A percentile compares a stretch with the other conserved stretches of the same genome.
phyloP scores from a whole-genome alignment of 2,113 vertebrate genomes.

The Datnioides undecimradiatus region DNA sequence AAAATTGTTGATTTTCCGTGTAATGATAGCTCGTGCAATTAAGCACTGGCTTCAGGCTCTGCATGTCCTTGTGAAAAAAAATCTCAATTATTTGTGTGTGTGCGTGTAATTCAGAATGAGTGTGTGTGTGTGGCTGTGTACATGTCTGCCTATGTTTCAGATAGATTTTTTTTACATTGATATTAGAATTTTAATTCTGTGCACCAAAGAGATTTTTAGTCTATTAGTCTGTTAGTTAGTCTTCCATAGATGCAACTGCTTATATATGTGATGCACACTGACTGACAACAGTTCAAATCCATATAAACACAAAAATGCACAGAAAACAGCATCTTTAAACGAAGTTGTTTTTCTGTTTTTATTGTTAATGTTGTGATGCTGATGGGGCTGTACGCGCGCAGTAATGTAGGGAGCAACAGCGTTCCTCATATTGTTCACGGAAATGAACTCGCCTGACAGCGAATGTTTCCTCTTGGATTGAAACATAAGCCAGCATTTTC shows the following conservation, averaged over 20 bases:
- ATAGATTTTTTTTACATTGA: slow-evolving; percentile 64
- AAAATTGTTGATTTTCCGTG: slow-evolving; percentile 86
- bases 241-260: slow-evolving; percentile 21
- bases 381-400: slow-evolving; percentile 12
- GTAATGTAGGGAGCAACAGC: background rate
- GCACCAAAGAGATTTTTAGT: slow-evolving; percentile 36
- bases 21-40: slow-evolving; percentile 87
- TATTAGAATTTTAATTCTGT: slow-evolving; percentile 39
- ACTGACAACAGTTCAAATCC: slow-evolving; percentile 2
- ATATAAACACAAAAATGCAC: background rate
- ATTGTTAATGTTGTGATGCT: background rate
- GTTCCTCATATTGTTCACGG: slow-evolving; percentile 26
- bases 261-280: slow-evolving; percentile 31
- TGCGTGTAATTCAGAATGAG: slow-evolving; percentile 32
- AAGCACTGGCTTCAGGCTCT: slow-evolving; percentile 83
- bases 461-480: slow-evolving; percentile 71
- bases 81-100: slow-evolving; percentile 79
- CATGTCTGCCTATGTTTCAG: slow-evolving; percentile 37
- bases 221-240: slow-evolving; percentile 5
- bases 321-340: slow-evolving; percentile 1
- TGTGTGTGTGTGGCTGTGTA: slow-evolving; percentile 33
- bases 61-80: slow-evolving; percentile 84
- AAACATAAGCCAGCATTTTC: slow-evolving; percentile 71
- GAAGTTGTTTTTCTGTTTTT: background rate
- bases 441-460: slow-evolving; percentile 57